Base-by-base conservation (phyloP, 2,888 invertebrate genomes). In the Brachyopa scutellaris region DNA sequence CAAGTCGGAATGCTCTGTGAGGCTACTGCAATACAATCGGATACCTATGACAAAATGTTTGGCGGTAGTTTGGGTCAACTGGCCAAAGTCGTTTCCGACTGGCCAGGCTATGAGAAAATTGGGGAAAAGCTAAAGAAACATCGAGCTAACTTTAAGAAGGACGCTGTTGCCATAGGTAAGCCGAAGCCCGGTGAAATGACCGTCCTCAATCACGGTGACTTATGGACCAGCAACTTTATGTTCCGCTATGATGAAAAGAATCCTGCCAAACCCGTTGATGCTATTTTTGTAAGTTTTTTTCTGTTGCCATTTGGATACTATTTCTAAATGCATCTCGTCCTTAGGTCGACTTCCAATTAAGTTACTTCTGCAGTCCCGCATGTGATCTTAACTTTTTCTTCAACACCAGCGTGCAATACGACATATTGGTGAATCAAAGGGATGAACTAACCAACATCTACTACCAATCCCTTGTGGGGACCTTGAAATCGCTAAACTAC, bases 171-270 rank as follows among this genome's bases (percentile, higher is more conserved):
- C 7, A 62, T 87, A 0, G 86, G 88, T n/a, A 87, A 86, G 69
- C 89, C 89, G 0, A 57, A 87, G 47, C 64, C 85, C 0, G 89
- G 89, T 1, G 57, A 53, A 0, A 61, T 84, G 1, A 88, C 89
- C 72, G 92, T 92, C 13, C 87, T 92, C 11, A 92, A 92, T 84
- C 92, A 92, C 74, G 92, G 92, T 1, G 92, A 92, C 86, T 86
- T 92, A 1, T 92, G 92, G 92, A 87, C 91, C 0, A 92, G 91
- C 78, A 92, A 92, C 83, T 90, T 92, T 19, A 73, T 73, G 73
- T 72, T 36, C 8, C 13, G 13, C 45, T 73, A 66, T 36, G 66
- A 64, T 36, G 19, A 57, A 17, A 29, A 87, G 86, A 82, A 87
- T 55, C 86, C 88, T 2, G 36, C 8, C 7, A 45, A 55, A 1